These are phyloP conservation scores for Octomys mimax DNA, from an alignment of 2,797 vertebrate genomes.

Conservation along the genomic window DNA sequence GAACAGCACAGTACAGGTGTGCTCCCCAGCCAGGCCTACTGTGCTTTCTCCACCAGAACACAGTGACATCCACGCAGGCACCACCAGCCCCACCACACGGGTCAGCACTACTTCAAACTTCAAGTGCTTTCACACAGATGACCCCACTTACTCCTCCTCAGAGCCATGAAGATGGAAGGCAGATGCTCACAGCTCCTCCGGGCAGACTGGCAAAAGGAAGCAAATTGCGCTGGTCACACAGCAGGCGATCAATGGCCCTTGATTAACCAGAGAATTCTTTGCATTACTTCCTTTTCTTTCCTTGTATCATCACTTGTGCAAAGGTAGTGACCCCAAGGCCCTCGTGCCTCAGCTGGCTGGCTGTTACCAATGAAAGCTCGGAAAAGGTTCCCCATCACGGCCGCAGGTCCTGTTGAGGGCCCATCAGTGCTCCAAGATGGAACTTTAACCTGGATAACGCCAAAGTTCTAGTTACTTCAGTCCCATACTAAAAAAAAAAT, in stretches of 20 bases:
- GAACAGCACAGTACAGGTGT: accelerated
- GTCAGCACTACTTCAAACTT: not conserved
- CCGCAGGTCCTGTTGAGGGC: not conserved
- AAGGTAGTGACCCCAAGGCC: too few species aligned
- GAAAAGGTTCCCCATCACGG: not conserved
- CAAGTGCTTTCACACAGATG: not conserved
- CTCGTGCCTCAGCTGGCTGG: not conserved
- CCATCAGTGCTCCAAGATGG: not conserved
- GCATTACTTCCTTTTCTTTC: not conserved
- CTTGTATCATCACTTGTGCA: not conserved
- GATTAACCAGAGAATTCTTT: not conserved
- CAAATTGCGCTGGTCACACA: not conserved
- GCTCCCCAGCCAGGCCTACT: not conserved
- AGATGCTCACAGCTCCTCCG: not conserved
- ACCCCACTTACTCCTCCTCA: not conserved
- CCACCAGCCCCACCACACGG: not conserved
- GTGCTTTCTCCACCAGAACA: not conserved
- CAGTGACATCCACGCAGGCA: accelerated
- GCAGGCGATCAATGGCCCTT: not conserved
- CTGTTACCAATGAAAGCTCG: not conserved
- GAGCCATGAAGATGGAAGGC: not conserved
- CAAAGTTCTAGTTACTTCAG: not conserved
- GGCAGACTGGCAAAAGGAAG: not conserved
- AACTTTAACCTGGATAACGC: not conserved
- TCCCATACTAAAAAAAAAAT: not conserved